Evolutionary conservation across 2,113 vertebrate genomes (phyloP), one percentile per base, ranked within the genome.

Genomic region (Oreochromis spilurus): DNA sequence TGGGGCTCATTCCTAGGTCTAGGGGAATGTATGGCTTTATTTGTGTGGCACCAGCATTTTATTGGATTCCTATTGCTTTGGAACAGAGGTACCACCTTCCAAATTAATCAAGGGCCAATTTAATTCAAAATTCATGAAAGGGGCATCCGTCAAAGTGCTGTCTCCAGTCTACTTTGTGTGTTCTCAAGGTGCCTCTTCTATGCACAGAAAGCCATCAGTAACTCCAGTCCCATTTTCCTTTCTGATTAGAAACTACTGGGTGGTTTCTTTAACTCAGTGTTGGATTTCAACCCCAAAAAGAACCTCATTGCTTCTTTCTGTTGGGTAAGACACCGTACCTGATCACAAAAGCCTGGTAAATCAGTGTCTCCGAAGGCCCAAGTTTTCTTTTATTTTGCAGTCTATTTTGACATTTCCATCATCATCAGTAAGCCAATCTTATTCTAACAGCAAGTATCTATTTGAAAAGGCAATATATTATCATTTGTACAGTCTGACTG

Each of bases 21-120:
- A 17, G 65, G 88, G 93, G 94, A 96, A 97, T 96, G 92, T 96
- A 96, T 96, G 91, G 91, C 93, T 96, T 95, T 96, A 96, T 96
- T 95, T 95, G 91, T 95, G 89, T 81, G 88, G 88, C 60, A 80
- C 93, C 85, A 83, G 90, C 91, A 86, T 94, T 96, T 96, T 95
- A 96, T 96, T 96, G 95, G 95, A 96, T 96, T 96, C 94, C 94
- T 95, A 95, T 96, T 95, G 94, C 96, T 94, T 93, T 91, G 94
- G 91, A 95, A 95, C 94, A 94, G 92, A 93, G 91, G 89, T 82
- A 91, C 85, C 90, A 91, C 94, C 93, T 95, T 95, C 91, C 89
- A 94, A 95, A 96, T 96, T 96, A 92, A 95, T 96, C 96, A 96
- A 95, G 95, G 93, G 94, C 94, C 95, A 95, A 94, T 96, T 96